Evolutionary conservation across 23 tunicate genomes (phyloP), one percentile per base, ranked within the genome.

Genomic region (Clavelina lepadiformis): DNA sequence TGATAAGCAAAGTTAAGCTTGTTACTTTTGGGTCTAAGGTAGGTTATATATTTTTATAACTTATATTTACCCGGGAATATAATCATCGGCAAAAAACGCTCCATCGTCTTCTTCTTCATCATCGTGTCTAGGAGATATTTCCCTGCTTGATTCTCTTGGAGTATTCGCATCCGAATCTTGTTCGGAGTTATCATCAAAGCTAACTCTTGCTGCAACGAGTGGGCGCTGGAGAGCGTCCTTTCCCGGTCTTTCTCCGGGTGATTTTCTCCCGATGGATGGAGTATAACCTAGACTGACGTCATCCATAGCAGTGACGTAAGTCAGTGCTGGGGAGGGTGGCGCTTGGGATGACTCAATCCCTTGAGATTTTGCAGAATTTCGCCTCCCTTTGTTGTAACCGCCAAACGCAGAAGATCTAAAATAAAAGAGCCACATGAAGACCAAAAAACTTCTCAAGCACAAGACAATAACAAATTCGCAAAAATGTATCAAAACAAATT

Each of bases 81-180:
- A 76, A 76, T 76, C 82, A 0, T 65, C 82, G 1, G 82, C 56
- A 18, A 32, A 65, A 36, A 76, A 76, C 52, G 67, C 82, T 3
- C 31, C 65, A 28, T 72, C 64, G 24, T 72, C 68, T 58, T 58
- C 78, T 3, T 35, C 28, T 20, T 60, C 67, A 31, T 33, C 57
- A 5, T 59, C 78, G 22, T 46, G 72, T 28, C 35, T 66, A 3
- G 57, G 72, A 31, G 72, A 66, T 13, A 51, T 6, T 21, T 36
- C 57, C 5, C 34, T n/a, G 6, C 29, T 56, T 38, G 76, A 55
- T 24, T 67, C 58, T n/a, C n/a, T n/a, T 1, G 78, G 78, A 29
- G 64, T 33, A 36, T 58, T 52, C 64, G 52, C 76, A 52, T 21
- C 28, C 5, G 28, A 27, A 5, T 70, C 76, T 33, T 33, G 76